Percentiles rank a stretch among this genome's conserved stretches.
phyloP scores from a whole-genome alignment of 2,888 invertebrate species.

The Andrena bucephala region DNA sequence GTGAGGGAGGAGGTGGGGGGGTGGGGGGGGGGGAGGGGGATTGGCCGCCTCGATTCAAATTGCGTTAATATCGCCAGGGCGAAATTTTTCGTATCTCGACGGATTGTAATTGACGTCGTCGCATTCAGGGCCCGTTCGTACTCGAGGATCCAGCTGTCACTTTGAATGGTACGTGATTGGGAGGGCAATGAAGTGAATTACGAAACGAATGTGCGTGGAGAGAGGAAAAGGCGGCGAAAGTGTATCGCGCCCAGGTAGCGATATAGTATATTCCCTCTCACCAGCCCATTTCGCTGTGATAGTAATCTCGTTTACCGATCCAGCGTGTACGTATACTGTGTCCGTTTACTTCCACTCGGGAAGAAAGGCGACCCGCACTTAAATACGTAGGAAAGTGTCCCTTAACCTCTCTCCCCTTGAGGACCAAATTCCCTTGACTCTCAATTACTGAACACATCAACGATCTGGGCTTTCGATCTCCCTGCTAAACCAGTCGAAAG shows the following conservation, averaged over 20 bases:
- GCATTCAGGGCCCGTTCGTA: slow-evolving; percentile 62
- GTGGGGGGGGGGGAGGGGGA: not conserved
- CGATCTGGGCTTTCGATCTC: not conserved
- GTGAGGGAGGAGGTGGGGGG: not conserved
- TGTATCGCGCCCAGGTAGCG: slow-evolving; percentile 65
- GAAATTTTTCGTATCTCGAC: slow-evolving; percentile 67
- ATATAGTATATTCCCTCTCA: slow-evolving; percentile 44
- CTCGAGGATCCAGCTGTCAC: slow-evolving; percentile 76
- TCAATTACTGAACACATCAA: not conserved
- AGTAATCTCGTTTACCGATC: slow-evolving; percentile 61
- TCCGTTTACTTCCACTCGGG: slow-evolving; percentile 29
- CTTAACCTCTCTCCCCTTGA: too few species aligned
- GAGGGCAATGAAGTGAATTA: slow-evolving; percentile 79
- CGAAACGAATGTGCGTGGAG: slow-evolving; percentile 67
- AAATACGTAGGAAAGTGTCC: not conserved
- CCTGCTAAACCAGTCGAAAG: not conserved
- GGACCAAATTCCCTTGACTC: not conserved
- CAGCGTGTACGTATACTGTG: slow-evolving; percentile 37
- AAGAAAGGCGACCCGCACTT: slow-evolving; percentile 16
- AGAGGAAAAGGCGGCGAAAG: slow-evolving; percentile 60
- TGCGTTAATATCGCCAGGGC: slow-evolving; percentile 60
- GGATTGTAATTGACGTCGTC: slow-evolving; percentile 72
- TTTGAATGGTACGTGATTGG: slow-evolving; percentile 82
- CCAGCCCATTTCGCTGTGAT: slow-evolving; percentile 26
- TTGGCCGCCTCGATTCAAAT: slow-evolving; percentile 50